Conservation (phyloP, 2,113 vertebrate species). For the Dromiciops gliroides region DNA sequence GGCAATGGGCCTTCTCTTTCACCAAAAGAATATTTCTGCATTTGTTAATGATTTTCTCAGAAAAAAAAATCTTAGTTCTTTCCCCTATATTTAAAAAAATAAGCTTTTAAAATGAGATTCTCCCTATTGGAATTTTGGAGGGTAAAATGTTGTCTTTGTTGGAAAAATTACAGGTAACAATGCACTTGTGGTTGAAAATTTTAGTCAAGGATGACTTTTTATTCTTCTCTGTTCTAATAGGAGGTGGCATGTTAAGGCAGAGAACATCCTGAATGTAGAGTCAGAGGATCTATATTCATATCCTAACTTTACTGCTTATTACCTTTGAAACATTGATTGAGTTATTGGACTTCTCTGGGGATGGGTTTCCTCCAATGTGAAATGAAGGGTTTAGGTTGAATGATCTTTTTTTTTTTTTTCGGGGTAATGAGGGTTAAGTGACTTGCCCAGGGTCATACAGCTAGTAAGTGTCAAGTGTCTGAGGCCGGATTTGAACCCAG, state of each 20-base stretch:
- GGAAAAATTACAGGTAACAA: not conserved
- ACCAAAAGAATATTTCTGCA: constrained; percentile 29
- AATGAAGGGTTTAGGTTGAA: not conserved
- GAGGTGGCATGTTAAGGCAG: not conserved
- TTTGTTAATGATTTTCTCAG: constrained; percentile 65
- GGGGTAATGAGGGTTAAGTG: no score
- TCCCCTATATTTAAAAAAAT: constrained; percentile 45
- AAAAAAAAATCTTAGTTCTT: constrained; percentile 41
- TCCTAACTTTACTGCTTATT: no score
- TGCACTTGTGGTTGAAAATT: constrained; percentile 22
- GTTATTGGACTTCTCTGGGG: not conserved
- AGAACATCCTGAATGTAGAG: not conserved
- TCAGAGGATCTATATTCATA: no score
- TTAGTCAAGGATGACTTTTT: not conserved
- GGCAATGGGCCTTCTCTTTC: constrained; percentile 38
- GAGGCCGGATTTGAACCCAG: no score
- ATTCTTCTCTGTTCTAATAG: not conserved
- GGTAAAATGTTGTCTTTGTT: constrained; percentile 7
- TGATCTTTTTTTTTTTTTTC: no score
- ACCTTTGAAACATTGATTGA: no score
- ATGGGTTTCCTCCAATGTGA: not conserved
- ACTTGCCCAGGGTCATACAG: no score
- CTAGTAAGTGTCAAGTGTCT: no score
- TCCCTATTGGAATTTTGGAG: constrained; percentile 26
- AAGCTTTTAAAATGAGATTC: constrained; percentile 20